Evolutionary conservation across 2,113 vertebrate species (phyloP), one percentile per base, ranked within the genome.

Genomic region (Cephalopholis sonnerati): DNA sequence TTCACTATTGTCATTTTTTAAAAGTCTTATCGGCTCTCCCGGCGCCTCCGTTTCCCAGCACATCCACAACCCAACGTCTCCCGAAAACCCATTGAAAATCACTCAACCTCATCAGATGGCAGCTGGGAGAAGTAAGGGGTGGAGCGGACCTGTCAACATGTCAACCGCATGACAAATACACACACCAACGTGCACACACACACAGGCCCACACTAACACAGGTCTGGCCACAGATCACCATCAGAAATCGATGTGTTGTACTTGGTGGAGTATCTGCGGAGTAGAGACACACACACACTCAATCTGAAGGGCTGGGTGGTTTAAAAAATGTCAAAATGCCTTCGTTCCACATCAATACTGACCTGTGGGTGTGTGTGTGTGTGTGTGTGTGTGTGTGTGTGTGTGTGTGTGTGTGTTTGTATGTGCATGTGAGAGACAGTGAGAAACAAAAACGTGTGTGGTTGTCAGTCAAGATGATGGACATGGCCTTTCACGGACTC

Each of bases 401-500:
- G 81, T 54, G 54, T 65, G 44, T 44, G 67, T 58, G 69, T 44
- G 58, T 68, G 68, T 41, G 64, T 57, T 50, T 77, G 65, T 61
- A 41, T 46, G 64, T 75, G 67, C 39, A 16, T 66, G 84, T 74
- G 53, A 73, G 53, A 70, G 36, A 73, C 64, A 39, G 39, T 0
- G 55, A 77, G 51, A 81, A 16, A 87, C 41, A 66, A 85, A 81
- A 86, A 79, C 57, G 22, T 74, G 82, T 76, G 81, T 46, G 68
- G 44, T 22, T 92, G 94, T 92, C 91, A 88, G 67, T 93, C 93
- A 90, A 85, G 71, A 83, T 94, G 94, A 96, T 90, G 76, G 94
- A 95, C 93, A 81, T 81, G 89, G 87, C 93, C 93, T 96, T 95
- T 96, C 92, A 94, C 79, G 68, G 87, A 85, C 87, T 93, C 89